Conservation (phyloP, 2,888 invertebrate species). For the Vannuccia rotundouncinata region DNA sequence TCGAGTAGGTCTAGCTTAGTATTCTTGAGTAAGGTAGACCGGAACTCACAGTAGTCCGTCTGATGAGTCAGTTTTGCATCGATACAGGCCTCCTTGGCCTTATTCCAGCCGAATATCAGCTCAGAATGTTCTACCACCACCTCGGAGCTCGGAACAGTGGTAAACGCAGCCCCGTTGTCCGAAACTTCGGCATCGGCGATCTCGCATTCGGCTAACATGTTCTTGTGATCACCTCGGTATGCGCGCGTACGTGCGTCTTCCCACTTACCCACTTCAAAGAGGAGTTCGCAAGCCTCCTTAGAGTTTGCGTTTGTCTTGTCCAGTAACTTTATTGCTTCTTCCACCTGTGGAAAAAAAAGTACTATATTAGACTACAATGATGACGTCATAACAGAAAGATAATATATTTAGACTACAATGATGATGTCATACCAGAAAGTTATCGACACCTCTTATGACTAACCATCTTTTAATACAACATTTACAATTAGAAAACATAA, state of each 20-base stretch:
- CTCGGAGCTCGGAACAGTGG: constrained; percentile 16
- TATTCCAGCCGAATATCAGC: constrained; percentile 27
- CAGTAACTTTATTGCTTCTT: not conserved
- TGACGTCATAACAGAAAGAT: too few species aligned
- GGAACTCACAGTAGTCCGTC: not conserved
- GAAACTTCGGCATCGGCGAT: constrained; percentile 42
- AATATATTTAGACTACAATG: too few species aligned
- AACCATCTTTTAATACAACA: too few species aligned
- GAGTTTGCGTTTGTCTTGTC: constrained; percentile 39
- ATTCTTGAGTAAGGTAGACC: not conserved
- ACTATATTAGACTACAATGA: too few species aligned
- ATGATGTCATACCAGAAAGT: too few species aligned
- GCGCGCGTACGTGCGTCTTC: constrained; percentile 43
- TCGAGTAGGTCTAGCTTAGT: not conserved
- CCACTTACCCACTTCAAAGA: constrained; percentile 42
- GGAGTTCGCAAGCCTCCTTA: constrained; percentile 42
- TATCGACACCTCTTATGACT: too few species aligned
- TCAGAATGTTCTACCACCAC: not conserved
- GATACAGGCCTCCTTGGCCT: constrained; percentile 40
- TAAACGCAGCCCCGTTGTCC: constrained; percentile 42
- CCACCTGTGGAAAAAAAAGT: too few species aligned
- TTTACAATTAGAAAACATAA: too few species aligned
- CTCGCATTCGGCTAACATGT: constrained; percentile 43
- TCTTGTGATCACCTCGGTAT: constrained; percentile 41
- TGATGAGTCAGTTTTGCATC: not conserved